These are phyloP conservation scores for Melanotaenia trifasciata DNA, from an alignment of 2,797 vertebrate genomes.

Conservation along the genomic window DNA sequence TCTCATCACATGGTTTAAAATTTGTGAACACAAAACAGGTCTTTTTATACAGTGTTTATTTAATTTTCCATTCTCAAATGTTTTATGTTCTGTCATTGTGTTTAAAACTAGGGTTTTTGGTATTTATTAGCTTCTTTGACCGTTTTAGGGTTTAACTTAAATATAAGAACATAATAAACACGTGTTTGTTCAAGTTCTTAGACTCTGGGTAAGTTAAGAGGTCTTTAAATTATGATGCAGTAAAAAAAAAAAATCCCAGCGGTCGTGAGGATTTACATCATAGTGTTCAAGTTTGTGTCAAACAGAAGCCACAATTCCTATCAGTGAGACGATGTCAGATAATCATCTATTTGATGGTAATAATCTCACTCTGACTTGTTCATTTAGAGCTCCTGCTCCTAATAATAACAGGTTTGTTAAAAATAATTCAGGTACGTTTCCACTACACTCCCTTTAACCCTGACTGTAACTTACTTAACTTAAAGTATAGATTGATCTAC, in stretches of 20 bases:
- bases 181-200: not conserved
- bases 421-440: conserved; percentile 1
- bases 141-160: not conserved
- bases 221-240: too few species aligned
- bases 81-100: not conserved
- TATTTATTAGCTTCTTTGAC: not conserved
- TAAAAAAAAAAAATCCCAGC: not conserved
- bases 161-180: not conserved
- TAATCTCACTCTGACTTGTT: conserved; percentile 11
- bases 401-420: not conserved
- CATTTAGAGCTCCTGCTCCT: conserved; percentile 9
- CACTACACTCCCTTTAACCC: not conserved
- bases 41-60: conserved; percentile 6
- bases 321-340: not conserved
- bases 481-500: not conserved
- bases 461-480: not conserved
- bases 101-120: not conserved
- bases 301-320: not conserved
- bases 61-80: not conserved
- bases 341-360: conserved; percentile 7
- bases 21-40: too few species aligned
- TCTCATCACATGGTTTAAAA: not conserved
- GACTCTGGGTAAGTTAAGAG: not conserved
- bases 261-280: not conserved
- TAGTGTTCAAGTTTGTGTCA: not conserved